phyloP scores from a whole-genome alignment of 2,888 invertebrate species.

The Oligia strigilis region DNA sequence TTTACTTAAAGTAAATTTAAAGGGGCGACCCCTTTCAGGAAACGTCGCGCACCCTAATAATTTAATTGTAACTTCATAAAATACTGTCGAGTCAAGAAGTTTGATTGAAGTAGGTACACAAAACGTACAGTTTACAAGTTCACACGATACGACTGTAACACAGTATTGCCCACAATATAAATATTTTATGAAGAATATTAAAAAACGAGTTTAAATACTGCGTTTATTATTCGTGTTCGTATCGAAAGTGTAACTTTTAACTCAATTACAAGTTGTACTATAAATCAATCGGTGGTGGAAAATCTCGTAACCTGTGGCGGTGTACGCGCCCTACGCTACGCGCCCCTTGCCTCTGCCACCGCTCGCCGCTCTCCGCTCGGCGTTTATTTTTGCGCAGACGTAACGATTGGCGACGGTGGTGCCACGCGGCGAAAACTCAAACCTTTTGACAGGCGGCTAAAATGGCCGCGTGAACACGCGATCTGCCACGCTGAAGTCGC shows the following conservation, averaged over 20 bases:
- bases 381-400: constrained; percentile 86
- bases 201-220: constrained; percentile 7
- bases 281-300: constrained; percentile 85
- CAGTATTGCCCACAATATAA: background rate
- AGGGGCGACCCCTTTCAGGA: constrained; percentile 49
- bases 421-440: constrained; percentile 80
- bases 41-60: constrained; percentile 48
- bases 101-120: constrained; percentile 51
- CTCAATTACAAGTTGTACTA: constrained; percentile 87
- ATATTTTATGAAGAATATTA: background rate
- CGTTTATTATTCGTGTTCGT: constrained; percentile 65
- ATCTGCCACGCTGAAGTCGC: constrained; percentile 84
- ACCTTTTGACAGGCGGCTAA: constrained; percentile 87
- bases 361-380: constrained; percentile 51
- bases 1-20: constrained; percentile 48
- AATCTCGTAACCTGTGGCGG: constrained; percentile 75
- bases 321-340: constrained; percentile 61
- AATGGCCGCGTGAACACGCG: constrained; percentile 90
- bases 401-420: constrained; percentile 81
- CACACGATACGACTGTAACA: constrained; percentile 16
- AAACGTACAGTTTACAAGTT: constrained; percentile 42
- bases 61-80: constrained; percentile 58
- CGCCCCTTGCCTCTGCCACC: constrained; percentile 64
- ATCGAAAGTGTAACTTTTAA: constrained; percentile 83
- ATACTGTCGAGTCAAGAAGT: constrained; percentile 60